Conservation (phyloP, 2,797 vertebrate genomes). For the Geotrypetes seraphini region DNA sequence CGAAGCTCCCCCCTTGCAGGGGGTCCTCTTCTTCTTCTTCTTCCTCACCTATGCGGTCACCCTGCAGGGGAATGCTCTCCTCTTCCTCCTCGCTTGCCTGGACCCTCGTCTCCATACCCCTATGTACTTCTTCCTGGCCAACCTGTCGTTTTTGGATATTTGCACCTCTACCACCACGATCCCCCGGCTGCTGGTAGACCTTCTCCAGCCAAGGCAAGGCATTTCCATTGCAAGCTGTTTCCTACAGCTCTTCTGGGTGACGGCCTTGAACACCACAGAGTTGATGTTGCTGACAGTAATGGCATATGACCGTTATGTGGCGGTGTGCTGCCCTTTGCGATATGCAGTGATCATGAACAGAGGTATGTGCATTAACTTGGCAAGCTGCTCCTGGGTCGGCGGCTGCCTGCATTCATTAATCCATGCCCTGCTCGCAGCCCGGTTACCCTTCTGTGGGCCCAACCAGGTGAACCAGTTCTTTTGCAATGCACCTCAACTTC, state of each 20-base stretch:
- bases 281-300: slow-evolving; percentile 26
- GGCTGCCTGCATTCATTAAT: slow-evolving; percentile 21
- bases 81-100: slow-evolving; percentile 4
- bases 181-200: slow-evolving; percentile 17
- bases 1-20: no score
- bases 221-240: slow-evolving; percentile 23
- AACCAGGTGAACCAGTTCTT: slow-evolving; percentile 24
- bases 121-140: slow-evolving; percentile 26
- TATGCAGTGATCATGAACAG: slow-evolving; percentile 19
- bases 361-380: not conserved
- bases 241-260: slow-evolving; percentile 29
- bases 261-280: slow-evolving; percentile 21
- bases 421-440: slow-evolving; percentile 19
- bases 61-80: not conserved
- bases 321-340: slow-evolving; percentile 18
- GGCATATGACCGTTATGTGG: slow-evolving; percentile 15
- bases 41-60: no score
- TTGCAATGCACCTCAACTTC: slow-evolving; percentile 18
- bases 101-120: slow-evolving; percentile 8
- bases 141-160: slow-evolving; percentile 11
- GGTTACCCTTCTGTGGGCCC: slow-evolving; percentile 20
- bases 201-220: slow-evolving; percentile 12
- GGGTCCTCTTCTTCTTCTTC: no score
- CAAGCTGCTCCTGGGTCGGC: slow-evolving; percentile 1
- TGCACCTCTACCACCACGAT: slow-evolving; percentile 23